Base-by-base conservation (phyloP, 2,888 invertebrate species). In the Sabatieria punctata region DNA sequence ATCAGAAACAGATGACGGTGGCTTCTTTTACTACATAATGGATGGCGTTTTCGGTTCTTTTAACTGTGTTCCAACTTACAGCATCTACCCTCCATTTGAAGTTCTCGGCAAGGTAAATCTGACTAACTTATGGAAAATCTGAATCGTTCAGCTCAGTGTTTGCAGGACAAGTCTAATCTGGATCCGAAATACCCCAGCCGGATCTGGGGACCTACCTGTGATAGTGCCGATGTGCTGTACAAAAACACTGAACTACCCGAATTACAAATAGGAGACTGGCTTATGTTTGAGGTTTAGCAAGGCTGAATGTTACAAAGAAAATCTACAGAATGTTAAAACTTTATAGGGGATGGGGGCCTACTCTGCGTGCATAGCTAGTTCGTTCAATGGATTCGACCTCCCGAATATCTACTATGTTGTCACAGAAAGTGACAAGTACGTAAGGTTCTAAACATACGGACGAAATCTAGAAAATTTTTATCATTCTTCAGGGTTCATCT, bases 121-220 rank as follows among this genome's bases (percentile, higher is more conserved):
- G 8, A 30, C 15, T 8, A 11, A 8, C 15, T 30, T 30, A 11
- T 30, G 8, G 8, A 8, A 30, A n/a, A n/a, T n/a, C 15, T 30
- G 8, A 30, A 15, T 30, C 15, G 11, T 30, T 8, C 30, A 15
- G 15, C 30, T 30, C 30, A 15, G 18, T 36, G 4, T 8, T 8
- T 36, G 36, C n/a, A n/a, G n/a, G n/a, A n/a, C n/a, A n/a, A n/a
- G n/a, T n/a, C n/a, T n/a, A n/a, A n/a, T n/a, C n/a, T n/a, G n/a
- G n/a, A n/a, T n/a, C n/a, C n/a, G n/a, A n/a, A n/a, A n/a, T 11
- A 19, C 46, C 23, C 26, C 15, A 48, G 48, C 27, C 66, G 67
- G 49, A 73, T 93, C 57, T 93, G 91, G 89, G 93, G 93, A 41
- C 93, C 91, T 21, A 85, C 88, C 21, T 93, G 93, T 67, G 91